Percentiles rank a stretch among this genome's conserved stretches.
These are phyloP conservation scores for Heterodera schachtii DNA, from an alignment of 1,140 invertebrate species.

Conservation along the genomic window DNA sequence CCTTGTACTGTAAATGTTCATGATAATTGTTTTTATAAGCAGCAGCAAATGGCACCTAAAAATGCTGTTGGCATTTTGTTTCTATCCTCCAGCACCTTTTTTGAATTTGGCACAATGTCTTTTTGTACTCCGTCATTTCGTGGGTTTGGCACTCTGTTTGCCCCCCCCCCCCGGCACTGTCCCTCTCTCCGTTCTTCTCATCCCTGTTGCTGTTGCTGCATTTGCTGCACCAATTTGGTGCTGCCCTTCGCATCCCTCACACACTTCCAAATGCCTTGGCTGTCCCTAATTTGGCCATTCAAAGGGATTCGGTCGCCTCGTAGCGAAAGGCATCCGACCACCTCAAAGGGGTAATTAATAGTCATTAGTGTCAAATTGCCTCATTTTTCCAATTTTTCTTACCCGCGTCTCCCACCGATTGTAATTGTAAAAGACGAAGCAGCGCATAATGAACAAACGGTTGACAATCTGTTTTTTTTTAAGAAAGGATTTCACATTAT, in stretches of 20 bases:
- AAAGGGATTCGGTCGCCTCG: slow-evolving; percentile 25
- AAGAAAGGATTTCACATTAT: too few species aligned
- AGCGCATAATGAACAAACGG: slow-evolving; percentile 36
- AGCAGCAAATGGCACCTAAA: too few species aligned
- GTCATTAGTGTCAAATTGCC: neutral
- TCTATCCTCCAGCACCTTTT: too few species aligned
- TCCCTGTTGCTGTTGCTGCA: too few species aligned
- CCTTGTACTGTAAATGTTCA: too few species aligned
- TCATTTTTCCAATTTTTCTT: neutral
- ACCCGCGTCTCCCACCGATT: slow-evolving; percentile 32
- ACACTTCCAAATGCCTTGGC: slow-evolving; percentile 32
- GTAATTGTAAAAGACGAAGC: slow-evolving; percentile 18
- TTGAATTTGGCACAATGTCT: too few species aligned
- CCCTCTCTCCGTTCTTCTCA: too few species aligned
- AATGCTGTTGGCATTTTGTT: too few species aligned
- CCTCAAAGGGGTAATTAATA: neutral
- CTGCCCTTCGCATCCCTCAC: slow-evolving; percentile 11
- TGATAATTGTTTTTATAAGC: too few species aligned
- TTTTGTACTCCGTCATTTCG: too few species aligned
- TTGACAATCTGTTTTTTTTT: neutral
- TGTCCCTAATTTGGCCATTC: slow-evolving; percentile 31
- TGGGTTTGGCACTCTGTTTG: too few species aligned
- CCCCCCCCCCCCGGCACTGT: too few species aligned
- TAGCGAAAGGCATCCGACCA: slow-evolving; percentile 28
- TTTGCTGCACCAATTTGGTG: slow-evolving; percentile 11